Conservation (phyloP, 2,888 invertebrate species). For the Drosophila neotestacea region DNA sequence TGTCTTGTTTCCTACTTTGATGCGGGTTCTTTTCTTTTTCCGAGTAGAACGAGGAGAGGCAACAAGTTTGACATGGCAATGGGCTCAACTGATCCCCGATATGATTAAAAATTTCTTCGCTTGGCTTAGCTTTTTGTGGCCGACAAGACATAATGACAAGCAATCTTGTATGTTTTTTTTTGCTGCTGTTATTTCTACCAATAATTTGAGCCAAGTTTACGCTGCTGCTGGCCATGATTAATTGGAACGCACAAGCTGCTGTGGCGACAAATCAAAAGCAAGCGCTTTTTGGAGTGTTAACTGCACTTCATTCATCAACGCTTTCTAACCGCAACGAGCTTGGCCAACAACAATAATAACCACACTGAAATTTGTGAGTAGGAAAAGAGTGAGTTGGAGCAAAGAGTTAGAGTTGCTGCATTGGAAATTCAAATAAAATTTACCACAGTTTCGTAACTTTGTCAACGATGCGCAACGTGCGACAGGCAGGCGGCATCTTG, state of each 20-base stretch:
- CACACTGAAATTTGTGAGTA: not conserved
- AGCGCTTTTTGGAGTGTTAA: conserved; percentile 70
- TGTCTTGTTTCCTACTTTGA: conserved; percentile 47
- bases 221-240: conserved; percentile 66
- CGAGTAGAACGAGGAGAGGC: conserved; percentile 1
- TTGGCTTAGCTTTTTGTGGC: conserved; percentile 63
- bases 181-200: conserved; percentile 13
- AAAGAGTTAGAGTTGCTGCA: conserved; percentile 50
- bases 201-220: conserved; percentile 25
- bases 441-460: conserved; percentile 78
- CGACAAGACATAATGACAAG: conserved; percentile 33
- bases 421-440: conserved; percentile 80
- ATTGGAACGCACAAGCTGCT: conserved; percentile 61
- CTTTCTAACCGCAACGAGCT: conserved; percentile 71
- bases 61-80: conserved; percentile 71
- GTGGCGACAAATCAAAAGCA: conserved; percentile 60
- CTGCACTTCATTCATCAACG: conserved; percentile 82
- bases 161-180: conserved; percentile 22
- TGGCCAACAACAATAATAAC: conserved; percentile 36
- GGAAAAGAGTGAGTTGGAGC: not conserved
- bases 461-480: conserved; percentile 78
- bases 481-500: conserved; percentile 36
- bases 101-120: conserved; percentile 77
- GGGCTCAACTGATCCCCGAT: conserved; percentile 61
- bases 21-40: conserved; percentile 43